These are phyloP conservation scores for Poecilia latipinna DNA, from an alignment of 2,113 vertebrate species.

Conservation along the genomic window DNA sequence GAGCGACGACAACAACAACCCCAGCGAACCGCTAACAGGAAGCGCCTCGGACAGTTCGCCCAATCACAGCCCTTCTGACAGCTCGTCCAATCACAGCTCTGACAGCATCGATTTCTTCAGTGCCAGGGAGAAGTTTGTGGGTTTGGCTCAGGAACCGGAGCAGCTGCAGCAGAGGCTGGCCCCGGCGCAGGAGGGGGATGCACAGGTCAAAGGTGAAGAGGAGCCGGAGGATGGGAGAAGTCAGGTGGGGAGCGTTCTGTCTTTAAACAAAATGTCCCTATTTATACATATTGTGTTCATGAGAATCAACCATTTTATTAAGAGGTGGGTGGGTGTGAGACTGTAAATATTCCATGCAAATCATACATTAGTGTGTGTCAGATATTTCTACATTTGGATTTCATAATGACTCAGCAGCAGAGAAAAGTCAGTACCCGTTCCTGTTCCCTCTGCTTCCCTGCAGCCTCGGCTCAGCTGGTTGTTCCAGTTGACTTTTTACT, in stretches of 20 bases:
- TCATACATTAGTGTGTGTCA: not conserved
- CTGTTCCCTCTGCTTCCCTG: not conserved
- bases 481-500: not conserved
- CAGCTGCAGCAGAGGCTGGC: conserved; percentile 64
- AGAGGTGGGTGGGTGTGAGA: not conserved
- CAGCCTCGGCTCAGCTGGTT: not conserved
- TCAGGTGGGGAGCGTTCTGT: conserved; percentile 8
- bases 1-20: conserved; percentile 70
- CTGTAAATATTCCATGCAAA: not conserved
- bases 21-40: conserved; percentile 15
- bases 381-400: not conserved
- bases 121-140: conserved; percentile 92
- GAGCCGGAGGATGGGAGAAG: conserved; percentile 21
- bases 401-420: not conserved
- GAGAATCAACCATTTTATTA: not conserved
- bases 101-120: conserved; percentile 96
- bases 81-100: conserved; percentile 79
- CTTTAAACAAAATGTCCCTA: not conserved
- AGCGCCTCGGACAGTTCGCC: not conserved
- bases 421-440: too few species aligned
- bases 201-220: conserved; percentile 71
- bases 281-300: not conserved
- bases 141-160: conserved; percentile 89
- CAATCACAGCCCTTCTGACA: conserved; percentile 42
- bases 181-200: conserved; percentile 60